Percentiles rank a stretch among this genome's conserved stretches.
Conservation (phyloP, 2,797 vertebrate genomes). For the Peromyscus attwateri region DNA sequence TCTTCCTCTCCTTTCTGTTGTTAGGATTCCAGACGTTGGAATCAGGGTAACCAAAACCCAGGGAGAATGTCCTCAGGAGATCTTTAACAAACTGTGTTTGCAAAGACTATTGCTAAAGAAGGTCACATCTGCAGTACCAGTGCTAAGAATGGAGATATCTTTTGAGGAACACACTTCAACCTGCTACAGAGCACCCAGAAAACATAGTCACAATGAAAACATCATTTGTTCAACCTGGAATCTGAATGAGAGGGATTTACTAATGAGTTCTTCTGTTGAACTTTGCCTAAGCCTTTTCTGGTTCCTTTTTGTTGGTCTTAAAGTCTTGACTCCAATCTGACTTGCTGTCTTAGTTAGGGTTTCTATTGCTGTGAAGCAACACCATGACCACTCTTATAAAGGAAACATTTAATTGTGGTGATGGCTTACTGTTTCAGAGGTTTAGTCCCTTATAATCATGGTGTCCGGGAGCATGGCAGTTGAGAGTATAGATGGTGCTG, state of each 20-base stretch:
- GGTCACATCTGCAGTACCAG: not conserved
- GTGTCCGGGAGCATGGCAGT: too few relatives aligned
- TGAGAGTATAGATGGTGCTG: too few relatives aligned
- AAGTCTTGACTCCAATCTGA: not conserved
- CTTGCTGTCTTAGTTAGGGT: not conserved
- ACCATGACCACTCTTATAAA: too few relatives aligned
- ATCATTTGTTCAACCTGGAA: not conserved
- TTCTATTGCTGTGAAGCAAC: too few relatives aligned
- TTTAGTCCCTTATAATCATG: too few relatives aligned
- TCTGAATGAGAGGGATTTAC: not conserved
- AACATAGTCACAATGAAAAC: too few relatives aligned
- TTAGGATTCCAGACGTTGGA: not conserved
- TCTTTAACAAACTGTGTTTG: not conserved
- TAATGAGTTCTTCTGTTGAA: slow-evolving; percentile 34
- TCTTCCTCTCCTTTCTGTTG: not conserved
- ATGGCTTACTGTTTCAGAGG: too few relatives aligned
- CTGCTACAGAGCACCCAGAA: not conserved
- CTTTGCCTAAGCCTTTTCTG: not conserved
- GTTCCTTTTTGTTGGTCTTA: slow-evolving; percentile 20
- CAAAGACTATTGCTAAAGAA: slow-evolving; percentile 32
- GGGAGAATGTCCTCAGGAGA: not conserved
- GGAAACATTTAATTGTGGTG: too few relatives aligned
- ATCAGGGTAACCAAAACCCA: not conserved
- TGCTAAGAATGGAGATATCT: not conserved
- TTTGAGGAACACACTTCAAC: not conserved